phyloP scores from a whole-genome alignment of 2,797 vertebrate genomes.

The Pseudochromis fuscus region DNA sequence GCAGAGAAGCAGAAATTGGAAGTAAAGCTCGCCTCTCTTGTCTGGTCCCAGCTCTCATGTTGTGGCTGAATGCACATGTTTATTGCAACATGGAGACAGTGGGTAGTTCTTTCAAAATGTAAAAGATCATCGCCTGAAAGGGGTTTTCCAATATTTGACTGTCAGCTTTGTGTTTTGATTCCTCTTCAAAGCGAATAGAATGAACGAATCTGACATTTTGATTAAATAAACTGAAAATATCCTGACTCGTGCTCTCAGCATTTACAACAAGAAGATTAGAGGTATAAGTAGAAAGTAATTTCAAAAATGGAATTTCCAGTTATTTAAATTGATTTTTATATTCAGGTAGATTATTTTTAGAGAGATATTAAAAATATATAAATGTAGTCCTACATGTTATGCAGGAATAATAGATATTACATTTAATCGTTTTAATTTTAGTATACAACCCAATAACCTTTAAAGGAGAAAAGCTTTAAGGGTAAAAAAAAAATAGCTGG shows the following conservation, averaged over 20 bases:
- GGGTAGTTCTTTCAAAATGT: constrained; percentile 20
- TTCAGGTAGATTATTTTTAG: not conserved
- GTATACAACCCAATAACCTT: not conserved
- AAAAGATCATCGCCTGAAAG: constrained; percentile 19
- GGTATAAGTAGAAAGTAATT: not conserved
- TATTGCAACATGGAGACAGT: constrained; percentile 13
- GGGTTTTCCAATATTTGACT: constrained; percentile 5
- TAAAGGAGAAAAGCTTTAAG: not conserved
- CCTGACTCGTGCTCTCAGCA: not conserved
- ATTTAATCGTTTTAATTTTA: too few relatives aligned
- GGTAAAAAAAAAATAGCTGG: not conserved
- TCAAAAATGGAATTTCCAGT: too few relatives aligned
- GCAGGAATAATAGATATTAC: not conserved
- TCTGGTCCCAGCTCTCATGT: constrained; percentile 11
- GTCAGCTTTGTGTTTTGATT: constrained; percentile 18
- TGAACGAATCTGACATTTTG: constrained; percentile 23
- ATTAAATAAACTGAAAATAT: constrained; percentile 11
- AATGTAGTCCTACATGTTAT: too few relatives aligned
- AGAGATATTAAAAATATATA: not conserved
- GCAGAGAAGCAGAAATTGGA: constrained; percentile 22
- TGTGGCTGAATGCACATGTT: constrained; percentile 20
- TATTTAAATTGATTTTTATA: not conserved
- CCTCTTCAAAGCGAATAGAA: constrained; percentile 22
- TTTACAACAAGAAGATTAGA: constrained; percentile 3
- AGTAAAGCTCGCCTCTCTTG: constrained; percentile 8